Conservation (phyloP, 2,888 invertebrate genomes). For the Athripsodes cinereus region DNA sequence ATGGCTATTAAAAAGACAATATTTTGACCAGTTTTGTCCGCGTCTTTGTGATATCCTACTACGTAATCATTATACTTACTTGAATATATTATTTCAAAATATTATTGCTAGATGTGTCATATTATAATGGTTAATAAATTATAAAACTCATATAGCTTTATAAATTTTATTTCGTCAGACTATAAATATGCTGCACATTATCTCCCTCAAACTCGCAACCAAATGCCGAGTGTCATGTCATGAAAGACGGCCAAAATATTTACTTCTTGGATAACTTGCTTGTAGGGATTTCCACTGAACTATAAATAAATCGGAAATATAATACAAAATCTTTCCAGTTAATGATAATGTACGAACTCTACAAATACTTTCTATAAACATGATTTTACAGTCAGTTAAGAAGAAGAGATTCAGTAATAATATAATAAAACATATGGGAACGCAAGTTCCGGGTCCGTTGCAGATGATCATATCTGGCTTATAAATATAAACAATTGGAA, state of each 20-base stretch:
- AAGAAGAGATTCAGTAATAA: constrained; percentile 66
- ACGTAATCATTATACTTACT: constrained; percentile 27
- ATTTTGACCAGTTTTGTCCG: constrained; percentile 29
- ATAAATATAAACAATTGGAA: constrained; percentile 62
- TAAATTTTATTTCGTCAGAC: too few relatives aligned
- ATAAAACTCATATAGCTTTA: too few relatives aligned
- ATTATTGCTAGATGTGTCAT: too few relatives aligned
- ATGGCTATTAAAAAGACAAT: constrained; percentile 31
- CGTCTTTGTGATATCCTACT: constrained; percentile 23
- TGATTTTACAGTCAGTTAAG: constrained; percentile 63
- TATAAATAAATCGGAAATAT: constrained; percentile 76
- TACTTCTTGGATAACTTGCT: constrained; percentile 57
- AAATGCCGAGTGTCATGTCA: constrained; percentile 38
- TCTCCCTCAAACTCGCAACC: too few relatives aligned
- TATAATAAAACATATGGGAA: constrained; percentile 80
- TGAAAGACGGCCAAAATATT: constrained; percentile 71
- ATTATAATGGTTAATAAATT: too few relatives aligned
- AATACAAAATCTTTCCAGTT: constrained; percentile 79
- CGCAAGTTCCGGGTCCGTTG: constrained; percentile 96
- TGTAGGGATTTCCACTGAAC: constrained; percentile 89
- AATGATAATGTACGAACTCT: constrained; percentile 85
- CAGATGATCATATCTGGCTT: constrained; percentile 79
- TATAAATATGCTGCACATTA: too few relatives aligned
- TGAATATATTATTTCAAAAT: constrained; percentile 9
- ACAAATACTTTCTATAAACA: constrained; percentile 94